phyloP scores from a whole-genome alignment of 2,888 invertebrate species.

The Leptothorax acervorum region DNA sequence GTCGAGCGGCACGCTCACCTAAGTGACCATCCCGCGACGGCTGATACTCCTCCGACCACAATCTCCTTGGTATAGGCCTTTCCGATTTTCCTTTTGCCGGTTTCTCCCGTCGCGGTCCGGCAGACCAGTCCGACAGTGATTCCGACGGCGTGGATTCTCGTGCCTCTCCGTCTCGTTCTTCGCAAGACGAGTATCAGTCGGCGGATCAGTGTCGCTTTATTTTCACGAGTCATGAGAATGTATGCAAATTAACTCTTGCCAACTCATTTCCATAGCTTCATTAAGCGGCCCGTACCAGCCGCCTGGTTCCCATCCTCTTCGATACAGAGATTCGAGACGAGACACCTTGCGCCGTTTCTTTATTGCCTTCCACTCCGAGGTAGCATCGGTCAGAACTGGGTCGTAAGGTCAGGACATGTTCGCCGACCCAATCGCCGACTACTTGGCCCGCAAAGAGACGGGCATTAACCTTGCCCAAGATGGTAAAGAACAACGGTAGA shows the following conservation, averaged over 20 bases:
- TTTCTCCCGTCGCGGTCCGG: conserved; percentile 60
- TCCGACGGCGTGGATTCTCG: background rate
- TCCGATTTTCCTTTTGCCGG: conserved; percentile 69
- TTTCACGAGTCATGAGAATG: conserved; percentile 39
- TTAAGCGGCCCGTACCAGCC: background rate
- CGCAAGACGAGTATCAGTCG: conserved; percentile 23
- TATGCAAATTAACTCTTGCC: conserved; percentile 15
- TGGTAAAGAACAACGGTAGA: conserved; percentile 1
- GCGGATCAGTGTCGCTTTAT: conserved; percentile 56
- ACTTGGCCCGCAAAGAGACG: conserved; percentile 50
- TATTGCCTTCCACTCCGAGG: conserved; percentile 21
- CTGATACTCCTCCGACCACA: conserved; percentile 8
- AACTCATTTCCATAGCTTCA: conserved; percentile 30
- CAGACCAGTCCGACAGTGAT: conserved; percentile 50
- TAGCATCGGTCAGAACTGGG: conserved; percentile 60
- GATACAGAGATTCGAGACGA: background rate
- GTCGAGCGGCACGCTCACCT: conserved; percentile 44
- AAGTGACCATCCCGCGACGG: conserved; percentile 49
- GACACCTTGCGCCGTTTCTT: conserved; percentile 1
- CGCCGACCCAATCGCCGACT: conserved; percentile 52
- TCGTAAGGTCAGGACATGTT: conserved; percentile 72
- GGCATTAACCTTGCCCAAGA: conserved; percentile 21
- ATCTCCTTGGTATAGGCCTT: conserved; percentile 28
- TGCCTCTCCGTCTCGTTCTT: conserved; percentile 2
- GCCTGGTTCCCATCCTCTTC: background rate